Evolutionary conservation across 2,888 invertebrate genomes (phyloP), one percentile per base, ranked within the genome.

Genomic region (Andrena trimmerana): DNA sequence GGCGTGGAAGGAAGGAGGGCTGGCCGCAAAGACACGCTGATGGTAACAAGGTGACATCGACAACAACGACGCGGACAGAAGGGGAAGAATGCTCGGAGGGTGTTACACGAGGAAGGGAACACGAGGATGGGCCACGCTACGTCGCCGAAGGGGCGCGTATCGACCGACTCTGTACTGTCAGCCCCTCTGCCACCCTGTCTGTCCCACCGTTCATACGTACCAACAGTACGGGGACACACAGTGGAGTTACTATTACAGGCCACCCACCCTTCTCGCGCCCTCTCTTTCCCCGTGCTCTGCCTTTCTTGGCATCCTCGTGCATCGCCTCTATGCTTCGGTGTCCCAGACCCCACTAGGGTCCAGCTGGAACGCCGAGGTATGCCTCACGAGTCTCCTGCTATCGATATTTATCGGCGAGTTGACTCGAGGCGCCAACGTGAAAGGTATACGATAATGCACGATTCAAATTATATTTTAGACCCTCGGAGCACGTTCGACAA

Each of bases 71-170:
- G 74, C 72, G 57, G 20, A 10, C 24, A 27, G 79, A 62, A 62
- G 67, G 52, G 68, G 77, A 80, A 88, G 81, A 73, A 81, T 74
- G 68, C 50, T 81, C 68, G 31, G 50, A 62, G 66, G 62, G 81
- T 83, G 70, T 63, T 71, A 80, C 70, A 73, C 62, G 52, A 48
- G 36, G 54, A 33, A 48, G 78, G 74, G 62, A 57, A 59, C 59
- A 73, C 71, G 78, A 83, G 86, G 83, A 75, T 80, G 81, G 77
- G 83, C 82, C 85, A 85, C 80, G 81, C 73, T 71, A 81, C 87
- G 90, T 86, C 90, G 86, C 88, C 89, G 78, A 89, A 87, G 87
- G 90, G 90, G 89, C 89, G 89, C 86, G 86, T 90, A 90, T 90
- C 90, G 90, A 90, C 90, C 90, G 86, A 88, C 88, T 86, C 82